phyloP scores from a whole-genome alignment of 2,797 vertebrate species.

The Poeciliopsis gracilis region DNA sequence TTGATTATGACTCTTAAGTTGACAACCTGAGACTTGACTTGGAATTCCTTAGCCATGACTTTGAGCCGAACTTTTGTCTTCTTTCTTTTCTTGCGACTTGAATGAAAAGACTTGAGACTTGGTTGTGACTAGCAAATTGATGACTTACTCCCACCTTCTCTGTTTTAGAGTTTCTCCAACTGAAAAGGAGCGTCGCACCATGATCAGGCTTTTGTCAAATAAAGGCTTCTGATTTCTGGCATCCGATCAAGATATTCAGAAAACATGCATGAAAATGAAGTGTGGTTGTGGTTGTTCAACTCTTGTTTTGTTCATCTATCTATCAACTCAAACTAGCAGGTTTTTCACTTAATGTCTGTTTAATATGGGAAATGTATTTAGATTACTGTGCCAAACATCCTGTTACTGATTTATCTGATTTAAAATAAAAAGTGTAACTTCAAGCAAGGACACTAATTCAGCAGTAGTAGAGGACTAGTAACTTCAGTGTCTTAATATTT shows the following conservation, averaged over 20 bases:
- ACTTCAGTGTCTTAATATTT: constrained; percentile 25
- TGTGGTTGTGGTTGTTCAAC: constrained; percentile 28
- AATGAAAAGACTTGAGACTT: neutral
- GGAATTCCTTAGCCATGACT: neutral
- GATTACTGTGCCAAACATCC: constrained; percentile 66
- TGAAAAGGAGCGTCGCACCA: constrained; percentile 25
- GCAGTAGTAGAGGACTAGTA: constrained; percentile 2
- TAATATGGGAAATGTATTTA: constrained; percentile 35
- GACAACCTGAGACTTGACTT: neutral
- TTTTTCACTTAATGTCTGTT: constrained; percentile 24
- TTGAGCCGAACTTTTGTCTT: neutral
- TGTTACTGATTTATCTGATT: constrained; percentile 39
- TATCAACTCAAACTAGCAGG: constrained; percentile 13
- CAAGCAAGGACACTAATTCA: constrained; percentile 15
- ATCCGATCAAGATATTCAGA: constrained; percentile 44
- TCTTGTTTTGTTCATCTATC: constrained; percentile 40
- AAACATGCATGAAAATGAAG: constrained; percentile 61
- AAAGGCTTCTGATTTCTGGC: constrained; percentile 36
- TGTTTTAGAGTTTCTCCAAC: constrained; percentile 26
- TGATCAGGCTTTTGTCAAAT: constrained; percentile 42
- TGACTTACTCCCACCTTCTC: neutral
- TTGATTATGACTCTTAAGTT: neutral
- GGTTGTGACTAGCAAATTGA: neutral
- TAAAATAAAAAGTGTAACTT: constrained; percentile 27
- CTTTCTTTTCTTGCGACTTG: neutral